A percentile compares a stretch with the other conserved stretches of the same genome.
phyloP scores from a whole-genome alignment of 2,888 invertebrate genomes.

The Amphipoea oculea region DNA sequence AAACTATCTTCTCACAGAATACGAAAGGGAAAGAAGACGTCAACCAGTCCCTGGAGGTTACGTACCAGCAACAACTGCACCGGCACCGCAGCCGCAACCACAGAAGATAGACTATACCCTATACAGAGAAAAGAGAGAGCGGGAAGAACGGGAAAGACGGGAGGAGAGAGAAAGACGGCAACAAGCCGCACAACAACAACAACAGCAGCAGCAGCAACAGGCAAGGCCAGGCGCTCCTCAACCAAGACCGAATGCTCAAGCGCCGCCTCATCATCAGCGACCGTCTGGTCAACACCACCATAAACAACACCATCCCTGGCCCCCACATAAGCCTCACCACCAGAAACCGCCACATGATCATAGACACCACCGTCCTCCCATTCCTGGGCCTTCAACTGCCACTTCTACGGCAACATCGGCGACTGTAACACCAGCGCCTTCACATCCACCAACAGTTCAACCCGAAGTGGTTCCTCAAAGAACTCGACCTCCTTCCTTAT shows the following conservation, averaged over 20 bases:
- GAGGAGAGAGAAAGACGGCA: slow-evolving; percentile 80
- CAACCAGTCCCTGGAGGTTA: slow-evolving; percentile 85
- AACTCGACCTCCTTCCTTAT: slow-evolving; percentile 91
- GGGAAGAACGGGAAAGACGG: slow-evolving; percentile 89
- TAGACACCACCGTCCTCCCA: slow-evolving; percentile 80
- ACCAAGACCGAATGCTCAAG: slow-evolving; percentile 70
- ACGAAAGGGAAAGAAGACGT: slow-evolving; percentile 86
- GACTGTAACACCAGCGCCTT: slow-evolving; percentile 56
- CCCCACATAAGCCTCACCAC: slow-evolving; percentile 82
- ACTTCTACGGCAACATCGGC: slow-evolving; percentile 68
- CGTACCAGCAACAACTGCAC: slow-evolving; percentile 80
- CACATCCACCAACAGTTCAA: slow-evolving; percentile 59
- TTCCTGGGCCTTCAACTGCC: slow-evolving; percentile 70
- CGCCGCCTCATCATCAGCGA: slow-evolving; percentile 72
- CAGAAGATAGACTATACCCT: slow-evolving; percentile 91
- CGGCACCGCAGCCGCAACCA: slow-evolving; percentile 81
- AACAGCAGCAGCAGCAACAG: slow-evolving; percentile 49
- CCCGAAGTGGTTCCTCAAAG: slow-evolving; percentile 74
- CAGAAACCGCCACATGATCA: slow-evolving; percentile 83
- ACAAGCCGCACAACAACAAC: slow-evolving; percentile 68
- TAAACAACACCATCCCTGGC: slow-evolving; percentile 80
- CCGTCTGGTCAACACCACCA: slow-evolving; percentile 73
- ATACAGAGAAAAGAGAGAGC: slow-evolving; percentile 92
- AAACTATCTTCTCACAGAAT: slow-evolving; percentile 74
- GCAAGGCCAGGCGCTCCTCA: slow-evolving; percentile 71